A percentile compares a stretch with the other conserved stretches of the same genome.
phyloP scores from a whole-genome alignment of 2,113 vertebrate genomes.

The Harpagus bidentatus region DNA sequence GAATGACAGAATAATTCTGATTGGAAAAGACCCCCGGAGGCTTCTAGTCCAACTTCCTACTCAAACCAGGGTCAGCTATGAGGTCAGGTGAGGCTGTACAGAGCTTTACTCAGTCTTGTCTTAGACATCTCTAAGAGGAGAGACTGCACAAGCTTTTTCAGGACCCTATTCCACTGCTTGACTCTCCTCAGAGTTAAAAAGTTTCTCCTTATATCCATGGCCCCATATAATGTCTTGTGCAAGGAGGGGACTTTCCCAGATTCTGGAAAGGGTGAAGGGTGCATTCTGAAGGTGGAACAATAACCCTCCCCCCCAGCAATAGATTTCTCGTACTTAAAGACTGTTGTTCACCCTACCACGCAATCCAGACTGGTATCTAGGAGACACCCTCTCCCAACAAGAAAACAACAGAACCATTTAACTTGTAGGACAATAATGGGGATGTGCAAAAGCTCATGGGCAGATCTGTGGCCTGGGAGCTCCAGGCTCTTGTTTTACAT shows the following conservation, averaged over 20 bases:
- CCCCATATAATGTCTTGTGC: neutral
- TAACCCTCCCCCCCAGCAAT: neutral
- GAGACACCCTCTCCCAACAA: neutral
- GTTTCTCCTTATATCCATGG: neutral
- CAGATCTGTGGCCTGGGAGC: neutral
- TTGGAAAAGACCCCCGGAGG: neutral
- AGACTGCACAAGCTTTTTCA: neutral
- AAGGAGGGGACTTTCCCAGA: neutral
- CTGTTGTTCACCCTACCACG: neutral
- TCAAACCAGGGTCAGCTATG: neutral
- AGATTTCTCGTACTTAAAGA: neutral
- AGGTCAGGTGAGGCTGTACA: neutral
- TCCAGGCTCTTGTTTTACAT: neutral
- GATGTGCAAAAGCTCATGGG: neutral
- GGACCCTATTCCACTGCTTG: neutral
- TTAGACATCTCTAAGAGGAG: neutral
- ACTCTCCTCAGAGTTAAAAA: neutral
- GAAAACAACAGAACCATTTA: neutral
- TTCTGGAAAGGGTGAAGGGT: neutral
- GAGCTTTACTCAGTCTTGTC: neutral
- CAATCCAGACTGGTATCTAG: neutral
- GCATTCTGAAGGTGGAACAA: neutral
- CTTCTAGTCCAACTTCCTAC: neutral
- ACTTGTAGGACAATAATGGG: neutral
- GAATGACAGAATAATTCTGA: neutral